These are phyloP conservation scores for Hyphantria cunea DNA, from an alignment of 1,140 invertebrate genomes.

Conservation along the genomic window DNA sequence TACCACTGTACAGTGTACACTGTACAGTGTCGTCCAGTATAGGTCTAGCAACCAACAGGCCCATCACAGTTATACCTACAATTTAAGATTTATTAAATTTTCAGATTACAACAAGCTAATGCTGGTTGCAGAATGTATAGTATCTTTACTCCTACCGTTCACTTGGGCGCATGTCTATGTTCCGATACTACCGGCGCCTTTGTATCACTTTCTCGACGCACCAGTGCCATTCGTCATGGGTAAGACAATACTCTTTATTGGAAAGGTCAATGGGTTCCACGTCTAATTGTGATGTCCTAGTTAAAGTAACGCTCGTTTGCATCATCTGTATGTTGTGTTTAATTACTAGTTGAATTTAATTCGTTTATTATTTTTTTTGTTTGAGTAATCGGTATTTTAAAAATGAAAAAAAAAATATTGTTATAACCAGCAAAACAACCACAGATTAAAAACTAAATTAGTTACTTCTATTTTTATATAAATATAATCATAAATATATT, in stretches of 20 bases:
- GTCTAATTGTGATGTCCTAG: constrained; percentile 7
- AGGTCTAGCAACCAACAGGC: too few relatives aligned
- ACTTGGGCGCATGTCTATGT: constrained; percentile 99
- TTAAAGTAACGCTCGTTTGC: constrained; percentile 1
- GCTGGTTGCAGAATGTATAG: constrained; percentile 97
- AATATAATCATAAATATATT: too few relatives aligned
- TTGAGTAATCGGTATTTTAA: too few relatives aligned
- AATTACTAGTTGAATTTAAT: neutral
- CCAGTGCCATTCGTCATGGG: constrained; percentile 99
- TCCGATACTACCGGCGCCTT: constrained; percentile 96
- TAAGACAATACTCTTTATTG: constrained; percentile 42
- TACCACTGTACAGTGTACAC: too few relatives aligned
- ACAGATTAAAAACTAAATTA: too few relatives aligned
- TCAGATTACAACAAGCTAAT: constrained; percentile 97
- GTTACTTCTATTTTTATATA: too few relatives aligned
- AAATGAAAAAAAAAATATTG: too few relatives aligned
- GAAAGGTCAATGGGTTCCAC: constrained; percentile 17
- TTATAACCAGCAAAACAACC: too few relatives aligned
- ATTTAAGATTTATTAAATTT: too few relatives aligned
- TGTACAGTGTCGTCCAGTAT: too few relatives aligned
- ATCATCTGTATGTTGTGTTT: neutral
- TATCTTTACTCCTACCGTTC: constrained; percentile 95
- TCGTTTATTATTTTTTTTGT: too few relatives aligned
- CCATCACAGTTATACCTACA: too few relatives aligned
- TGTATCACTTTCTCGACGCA: constrained; percentile 98